These are phyloP conservation scores for Pycnomerus fuliginosus DNA, from an alignment of 2,888 invertebrate genomes.

Conservation along the genomic window DNA sequence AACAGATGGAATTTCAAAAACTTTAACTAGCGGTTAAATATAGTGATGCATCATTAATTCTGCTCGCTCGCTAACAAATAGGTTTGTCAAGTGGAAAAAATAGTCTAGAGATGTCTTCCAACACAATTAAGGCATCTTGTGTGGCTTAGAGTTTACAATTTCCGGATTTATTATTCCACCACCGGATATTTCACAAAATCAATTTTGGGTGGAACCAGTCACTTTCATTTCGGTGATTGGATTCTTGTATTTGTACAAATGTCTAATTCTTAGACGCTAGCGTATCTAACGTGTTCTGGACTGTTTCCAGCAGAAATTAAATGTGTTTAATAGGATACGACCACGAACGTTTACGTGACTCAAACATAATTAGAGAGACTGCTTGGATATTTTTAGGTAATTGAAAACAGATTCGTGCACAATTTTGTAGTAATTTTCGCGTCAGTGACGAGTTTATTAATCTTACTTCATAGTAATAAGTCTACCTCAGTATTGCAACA, in stretches of 20 bases:
- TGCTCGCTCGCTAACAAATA: constrained; percentile 31
- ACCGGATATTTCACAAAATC: constrained; percentile 35
- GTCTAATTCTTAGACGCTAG: too few species aligned
- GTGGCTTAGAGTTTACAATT: constrained; percentile 5
- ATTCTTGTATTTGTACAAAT: constrained; percentile 47
- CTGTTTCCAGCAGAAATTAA: constrained; percentile 31
- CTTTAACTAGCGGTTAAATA: constrained; percentile 32
- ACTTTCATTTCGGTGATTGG: constrained; percentile 44
- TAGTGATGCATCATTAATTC: constrained; percentile 34
- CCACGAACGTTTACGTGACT: constrained; percentile 34
- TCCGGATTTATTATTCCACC: constrained; percentile 33
- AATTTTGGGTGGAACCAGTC: constrained; percentile 24
- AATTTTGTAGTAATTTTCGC: too few species aligned
- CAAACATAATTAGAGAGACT: constrained; percentile 31
- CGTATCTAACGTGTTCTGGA: constrained; percentile 26
- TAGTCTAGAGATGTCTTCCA: constrained; percentile 6
- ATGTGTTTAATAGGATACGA: constrained; percentile 35
- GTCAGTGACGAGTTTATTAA: too few species aligned
- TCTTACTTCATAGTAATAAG: too few species aligned
- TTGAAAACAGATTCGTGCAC: constrained; percentile 19
- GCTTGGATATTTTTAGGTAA: constrained; percentile 24
- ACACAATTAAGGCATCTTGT: constrained; percentile 17
- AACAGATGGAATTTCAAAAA: constrained; percentile 25
- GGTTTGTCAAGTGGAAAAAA: constrained; percentile 32
- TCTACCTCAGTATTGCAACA: too few species aligned